These are phyloP conservation scores for Drosophila bunnanda DNA, from an alignment of 2,888 invertebrate genomes.

Conservation along the genomic window DNA sequence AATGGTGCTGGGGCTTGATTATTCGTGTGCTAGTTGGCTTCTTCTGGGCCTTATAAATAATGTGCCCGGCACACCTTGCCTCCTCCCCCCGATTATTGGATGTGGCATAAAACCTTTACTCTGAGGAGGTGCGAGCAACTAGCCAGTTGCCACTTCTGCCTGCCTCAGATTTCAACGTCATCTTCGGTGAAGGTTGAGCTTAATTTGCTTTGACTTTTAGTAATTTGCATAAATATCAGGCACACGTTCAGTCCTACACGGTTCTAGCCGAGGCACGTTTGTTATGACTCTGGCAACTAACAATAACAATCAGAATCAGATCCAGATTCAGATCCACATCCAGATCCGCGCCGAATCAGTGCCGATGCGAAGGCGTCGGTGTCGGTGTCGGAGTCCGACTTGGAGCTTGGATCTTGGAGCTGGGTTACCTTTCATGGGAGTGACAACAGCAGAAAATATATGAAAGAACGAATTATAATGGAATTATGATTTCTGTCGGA, in stretches of 20 bases:
- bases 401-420: too few relatives aligned
- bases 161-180: conserved; percentile 64
- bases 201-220: conserved; percentile 81
- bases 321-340: conserved; percentile 26
- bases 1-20: conserved; percentile 39
- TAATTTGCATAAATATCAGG: conserved; percentile 80
- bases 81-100: conserved; percentile 5
- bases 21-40: conserved; percentile 46
- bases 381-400: conserved; percentile 11
- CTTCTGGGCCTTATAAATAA: conserved; percentile 47
- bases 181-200: conserved; percentile 72
- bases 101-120: conserved; percentile 30
- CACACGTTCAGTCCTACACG: conserved; percentile 48
- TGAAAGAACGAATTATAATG: conserved; percentile 58
- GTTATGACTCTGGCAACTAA: conserved; percentile 56
- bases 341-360: conserved; percentile 36
- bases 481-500: conserved; percentile 66
- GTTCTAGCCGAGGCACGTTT: conserved; percentile 34
- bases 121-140: conserved; percentile 34
- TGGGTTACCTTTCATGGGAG: conserved; percentile 45
- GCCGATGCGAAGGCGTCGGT: conserved; percentile 27
- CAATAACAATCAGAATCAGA: conserved; percentile 67
- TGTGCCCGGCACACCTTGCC: conserved; percentile 57
- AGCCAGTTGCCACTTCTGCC: conserved; percentile 13
- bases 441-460: conserved; percentile 54